Base-by-base conservation (phyloP, 2,888 invertebrate genomes). In the Rhabditophanes sp. region DNA sequence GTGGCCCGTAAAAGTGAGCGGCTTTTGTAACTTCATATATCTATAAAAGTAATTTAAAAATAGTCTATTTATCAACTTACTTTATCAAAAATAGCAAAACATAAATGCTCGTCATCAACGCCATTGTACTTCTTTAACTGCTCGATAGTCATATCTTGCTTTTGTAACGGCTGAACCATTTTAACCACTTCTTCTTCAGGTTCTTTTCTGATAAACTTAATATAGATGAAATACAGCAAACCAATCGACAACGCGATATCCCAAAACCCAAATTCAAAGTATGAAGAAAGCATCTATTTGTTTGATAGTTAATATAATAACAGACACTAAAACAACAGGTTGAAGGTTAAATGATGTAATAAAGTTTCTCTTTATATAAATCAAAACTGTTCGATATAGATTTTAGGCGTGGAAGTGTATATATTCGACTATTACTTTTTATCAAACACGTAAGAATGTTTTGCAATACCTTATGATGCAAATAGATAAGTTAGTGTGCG, bases 11-110 rank as follows among this genome's bases (percentile, higher is more conserved):
- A 40, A 57, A 60, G 17, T 43, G 37, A 4, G 31, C 46, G 21
- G 56, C 60, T 12, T 50, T 49, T 5, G 57, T 48, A 17, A 60
- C 58, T 35, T 60, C 60, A 31, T 48, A 60, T 24, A 60, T 56
- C 60, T 61, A 27, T 15, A 49, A 43, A 9, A 8, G 17, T 16
- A 38, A 30, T 8, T 2, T 15, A 12, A n/a, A 8, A 30, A 28
- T 15, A 43, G 29, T n/a, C n/a, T n/a, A 9, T 22, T n/a, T 7
- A 21, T 24, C 32, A 29, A 29, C 42, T 37, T 24, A 58, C 58
- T 17, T 48, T 52, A 41, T 57, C 55, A 34, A 47, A 48, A 17
- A 61, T 38, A 1, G 50, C 56, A 15, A 60, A 41, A 2, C 53
- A 46, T 28, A 60, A 58, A 35, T 47, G 56, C 30, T 53, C 51